phyloP scores from a whole-genome alignment of 1,140 invertebrate genomes.

The Araneus ventricosus region DNA sequence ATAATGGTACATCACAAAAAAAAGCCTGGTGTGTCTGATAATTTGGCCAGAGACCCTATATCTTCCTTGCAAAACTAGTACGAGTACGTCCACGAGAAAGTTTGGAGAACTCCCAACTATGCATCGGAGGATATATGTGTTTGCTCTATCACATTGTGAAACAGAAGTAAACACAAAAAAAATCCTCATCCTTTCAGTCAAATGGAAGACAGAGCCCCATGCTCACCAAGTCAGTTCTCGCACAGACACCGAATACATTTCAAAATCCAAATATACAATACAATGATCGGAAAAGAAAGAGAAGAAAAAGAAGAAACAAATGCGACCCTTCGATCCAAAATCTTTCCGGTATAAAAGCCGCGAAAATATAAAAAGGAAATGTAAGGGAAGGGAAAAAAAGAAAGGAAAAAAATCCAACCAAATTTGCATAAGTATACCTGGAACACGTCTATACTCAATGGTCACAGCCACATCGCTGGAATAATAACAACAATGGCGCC shows the following conservation, averaged over 20 bases:
- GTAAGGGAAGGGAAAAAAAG: neutral
- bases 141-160: neutral
- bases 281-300: slow-evolving; percentile 27
- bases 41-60: too few species aligned
- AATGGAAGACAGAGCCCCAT: neutral
- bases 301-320: neutral
- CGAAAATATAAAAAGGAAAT: slow-evolving; percentile 52
- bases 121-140: neutral
- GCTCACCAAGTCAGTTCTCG: neutral
- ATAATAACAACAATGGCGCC: slow-evolving; percentile 54
- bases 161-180: neutral
- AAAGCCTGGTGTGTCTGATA: too few species aligned
- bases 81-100: too few species aligned
- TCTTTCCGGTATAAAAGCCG: slow-evolving; percentile 39
- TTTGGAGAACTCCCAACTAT: neutral
- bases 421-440: slow-evolving; percentile 69
- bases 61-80: too few species aligned
- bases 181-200: neutral
- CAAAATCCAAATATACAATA: slow-evolving; percentile 17
- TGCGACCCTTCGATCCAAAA: slow-evolving; percentile 13
- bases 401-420: slow-evolving; percentile 5
- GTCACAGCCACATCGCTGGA: slow-evolving; percentile 42
- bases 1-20: too few species aligned
- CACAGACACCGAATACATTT: slow-evolving; percentile 42
- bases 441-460: slow-evolving; percentile 41